Percentiles rank a stretch among this genome's conserved stretches.
These are phyloP conservation scores for Oscheius sp. DNA, from an alignment of 2,888 invertebrate genomes.

Conservation along the genomic window DNA sequence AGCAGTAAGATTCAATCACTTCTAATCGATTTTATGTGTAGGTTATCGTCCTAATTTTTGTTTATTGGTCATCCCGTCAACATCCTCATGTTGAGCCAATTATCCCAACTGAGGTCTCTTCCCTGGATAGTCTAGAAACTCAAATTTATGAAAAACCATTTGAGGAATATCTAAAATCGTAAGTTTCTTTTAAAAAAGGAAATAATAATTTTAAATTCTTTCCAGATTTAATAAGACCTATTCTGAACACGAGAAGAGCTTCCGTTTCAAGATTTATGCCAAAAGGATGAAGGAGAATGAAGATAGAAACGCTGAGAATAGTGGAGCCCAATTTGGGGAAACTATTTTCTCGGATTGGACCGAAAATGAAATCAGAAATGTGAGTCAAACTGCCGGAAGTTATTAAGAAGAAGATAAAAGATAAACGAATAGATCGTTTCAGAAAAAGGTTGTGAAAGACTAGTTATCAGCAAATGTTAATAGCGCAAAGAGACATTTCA, in stretches of 20 bases:
- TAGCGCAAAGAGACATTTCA: neutral
- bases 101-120: too few relatives aligned
- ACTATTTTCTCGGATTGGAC: slow-evolving; percentile 44
- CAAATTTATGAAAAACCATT: too few relatives aligned
- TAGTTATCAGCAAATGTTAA: neutral
- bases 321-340: slow-evolving; percentile 36
- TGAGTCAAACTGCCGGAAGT: too few relatives aligned
- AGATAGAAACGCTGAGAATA: too few relatives aligned
- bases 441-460: neutral
- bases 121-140: too few relatives aligned
- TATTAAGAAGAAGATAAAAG: neutral
- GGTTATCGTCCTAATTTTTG: too few relatives aligned
- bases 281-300: slow-evolving; percentile 36
- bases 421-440: neutral
- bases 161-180: neutral
- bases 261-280: slow-evolving; percentile 27
- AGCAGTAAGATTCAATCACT: too few relatives aligned
- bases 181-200: neutral
- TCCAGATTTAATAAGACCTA: neutral
- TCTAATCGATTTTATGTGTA: too few relatives aligned
- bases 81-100: too few relatives aligned
- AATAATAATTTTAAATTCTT: neutral
- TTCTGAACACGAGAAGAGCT: neutral
- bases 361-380: slow-evolving; percentile 36
- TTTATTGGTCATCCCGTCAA: too few relatives aligned